Evolutionary conservation across 2,113 vertebrate species (phyloP).

Genomic region (Equus przewalskii): DNA sequence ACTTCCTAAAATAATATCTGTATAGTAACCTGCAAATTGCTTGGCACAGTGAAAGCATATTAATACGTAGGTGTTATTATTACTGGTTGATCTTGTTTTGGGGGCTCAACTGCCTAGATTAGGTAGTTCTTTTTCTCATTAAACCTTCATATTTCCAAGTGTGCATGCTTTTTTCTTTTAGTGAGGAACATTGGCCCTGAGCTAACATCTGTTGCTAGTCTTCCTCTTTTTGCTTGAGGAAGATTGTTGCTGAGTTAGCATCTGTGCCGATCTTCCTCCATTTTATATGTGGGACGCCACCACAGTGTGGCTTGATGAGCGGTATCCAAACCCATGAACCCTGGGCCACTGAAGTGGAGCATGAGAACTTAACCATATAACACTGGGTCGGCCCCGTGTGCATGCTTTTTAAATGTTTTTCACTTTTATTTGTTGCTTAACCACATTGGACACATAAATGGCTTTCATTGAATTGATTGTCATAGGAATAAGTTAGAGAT

Average conservation of each 20-base stretch:
- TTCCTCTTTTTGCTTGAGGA: too few species aligned
- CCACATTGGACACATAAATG: not conserved
- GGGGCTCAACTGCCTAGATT: not conserved
- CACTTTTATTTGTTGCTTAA: constrained; percentile 52
- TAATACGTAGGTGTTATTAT: not conserved
- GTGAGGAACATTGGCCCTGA: too few species aligned
- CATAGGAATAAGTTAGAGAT: constrained; percentile 21
- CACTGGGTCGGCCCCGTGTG: not conserved
- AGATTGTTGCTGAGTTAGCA: too few species aligned
- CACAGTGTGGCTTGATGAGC: too few species aligned
- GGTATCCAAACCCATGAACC: too few species aligned
- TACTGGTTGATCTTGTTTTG: constrained; percentile 44
- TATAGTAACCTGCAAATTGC: not conserved
- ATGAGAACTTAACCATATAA: too few species aligned
- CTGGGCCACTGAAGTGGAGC: too few species aligned
- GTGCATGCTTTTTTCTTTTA: not conserved
- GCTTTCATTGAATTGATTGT: constrained; percentile 47
- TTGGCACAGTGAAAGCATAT: constrained; percentile 29
- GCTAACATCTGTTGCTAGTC: too few species aligned
- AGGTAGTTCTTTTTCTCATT: constrained; percentile 59
- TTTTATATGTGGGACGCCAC: too few species aligned
- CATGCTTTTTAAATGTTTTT: constrained; percentile 39
- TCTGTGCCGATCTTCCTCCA: too few species aligned
- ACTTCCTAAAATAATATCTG: constrained; percentile 23
- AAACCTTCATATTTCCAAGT: constrained; percentile 33